Evolutionary conservation across 2,888 invertebrate genomes (phyloP).

Genomic region (Cenopis cana): DNA sequence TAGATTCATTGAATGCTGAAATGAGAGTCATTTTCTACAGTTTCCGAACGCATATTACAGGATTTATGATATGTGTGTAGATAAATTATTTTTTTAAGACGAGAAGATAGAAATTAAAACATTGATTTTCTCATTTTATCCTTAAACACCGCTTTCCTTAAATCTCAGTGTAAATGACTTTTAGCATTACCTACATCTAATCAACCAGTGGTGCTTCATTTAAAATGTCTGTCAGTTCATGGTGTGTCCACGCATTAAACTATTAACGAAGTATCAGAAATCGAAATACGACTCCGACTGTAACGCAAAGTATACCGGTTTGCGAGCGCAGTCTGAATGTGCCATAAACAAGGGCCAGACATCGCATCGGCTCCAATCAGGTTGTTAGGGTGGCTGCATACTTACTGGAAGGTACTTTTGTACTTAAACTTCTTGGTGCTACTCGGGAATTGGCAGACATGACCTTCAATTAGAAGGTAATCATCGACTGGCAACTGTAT

Average conservation of each 20-base stretch:
- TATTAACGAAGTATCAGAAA: constrained; percentile 33
- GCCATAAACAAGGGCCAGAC: constrained; percentile 54
- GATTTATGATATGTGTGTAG: too few species aligned
- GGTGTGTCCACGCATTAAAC: constrained; percentile 3
- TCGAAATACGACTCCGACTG: constrained; percentile 37
- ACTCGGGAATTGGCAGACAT: not conserved
- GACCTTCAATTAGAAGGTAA: too few species aligned
- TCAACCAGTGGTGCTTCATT: too few species aligned
- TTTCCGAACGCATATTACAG: too few species aligned
- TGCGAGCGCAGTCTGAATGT: constrained; percentile 33
- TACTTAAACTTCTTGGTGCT: not conserved
- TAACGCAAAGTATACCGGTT: constrained; percentile 63
- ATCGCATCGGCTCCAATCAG: constrained; percentile 54
- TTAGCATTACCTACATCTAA: not conserved
- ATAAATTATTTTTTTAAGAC: too few species aligned
- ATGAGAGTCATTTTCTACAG: too few species aligned
- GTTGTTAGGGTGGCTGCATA: constrained; percentile 33
- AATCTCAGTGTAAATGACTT: too few species aligned
- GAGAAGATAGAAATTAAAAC: too few species aligned
- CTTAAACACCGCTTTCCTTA: too few species aligned
- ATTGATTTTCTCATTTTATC: too few species aligned
- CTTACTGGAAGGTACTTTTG: not conserved
- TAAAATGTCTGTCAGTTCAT: not conserved
- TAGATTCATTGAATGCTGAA: too few species aligned
- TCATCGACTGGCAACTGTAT: too few species aligned